These are phyloP conservation scores for Drosophila histrio DNA, from an alignment of 2,888 invertebrate genomes.

Conservation along the genomic window DNA sequence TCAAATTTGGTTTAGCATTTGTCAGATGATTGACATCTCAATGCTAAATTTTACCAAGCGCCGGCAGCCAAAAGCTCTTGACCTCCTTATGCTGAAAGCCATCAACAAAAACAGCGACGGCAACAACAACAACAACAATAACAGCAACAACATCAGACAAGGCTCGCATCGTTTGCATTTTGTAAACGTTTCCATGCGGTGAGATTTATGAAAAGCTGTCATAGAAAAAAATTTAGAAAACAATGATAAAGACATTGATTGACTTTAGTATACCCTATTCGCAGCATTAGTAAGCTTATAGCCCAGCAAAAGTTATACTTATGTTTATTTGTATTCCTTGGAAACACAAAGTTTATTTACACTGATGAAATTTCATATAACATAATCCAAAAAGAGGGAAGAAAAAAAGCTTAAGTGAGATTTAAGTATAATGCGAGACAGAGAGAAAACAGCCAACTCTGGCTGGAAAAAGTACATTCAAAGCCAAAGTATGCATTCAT, in stretches of 20 bases:
- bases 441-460: not conserved
- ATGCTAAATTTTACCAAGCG: constrained; percentile 38
- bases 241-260: too few relatives aligned
- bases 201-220: constrained; percentile 61
- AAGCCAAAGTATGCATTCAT: too few relatives aligned
- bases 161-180: constrained; percentile 46
- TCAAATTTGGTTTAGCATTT: constrained; percentile 47
- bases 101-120: constrained; percentile 21
- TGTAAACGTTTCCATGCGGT: constrained; percentile 40
- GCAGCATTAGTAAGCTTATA: not conserved
- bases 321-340: not conserved
- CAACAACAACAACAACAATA: constrained; percentile 13
- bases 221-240: constrained; percentile 24
- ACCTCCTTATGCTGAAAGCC: constrained; percentile 38
- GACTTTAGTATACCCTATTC: not conserved
- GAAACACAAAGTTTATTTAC: too few relatives aligned
- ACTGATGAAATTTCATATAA: not conserved
- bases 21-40: constrained; percentile 61
- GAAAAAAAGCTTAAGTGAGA: not conserved
- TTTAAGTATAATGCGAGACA: not conserved
- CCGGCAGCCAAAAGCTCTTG: constrained; percentile 43
- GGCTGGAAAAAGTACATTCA: not conserved
- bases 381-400: not conserved
- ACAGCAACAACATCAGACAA: constrained; percentile 1
- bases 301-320: not conserved